These are phyloP conservation scores for Ginglymostoma cirratum DNA, from an alignment of 2,113 vertebrate genomes.

Conservation along the genomic window DNA sequence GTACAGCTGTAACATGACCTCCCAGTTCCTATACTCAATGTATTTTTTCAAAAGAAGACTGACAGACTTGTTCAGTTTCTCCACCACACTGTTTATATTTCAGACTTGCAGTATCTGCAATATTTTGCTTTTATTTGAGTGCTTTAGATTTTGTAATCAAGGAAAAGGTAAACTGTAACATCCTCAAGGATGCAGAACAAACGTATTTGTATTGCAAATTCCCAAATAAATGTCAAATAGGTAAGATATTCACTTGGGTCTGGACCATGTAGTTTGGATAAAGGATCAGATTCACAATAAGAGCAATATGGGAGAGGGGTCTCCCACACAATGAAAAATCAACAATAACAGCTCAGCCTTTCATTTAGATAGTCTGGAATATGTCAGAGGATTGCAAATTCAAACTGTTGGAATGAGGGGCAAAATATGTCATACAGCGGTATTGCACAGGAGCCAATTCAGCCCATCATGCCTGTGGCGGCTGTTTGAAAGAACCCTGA, in stretches of 20 bases:
- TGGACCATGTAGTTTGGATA: not conserved
- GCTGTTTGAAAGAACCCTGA: too few relatives aligned
- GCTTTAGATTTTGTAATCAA: not conserved
- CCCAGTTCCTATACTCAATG: too few relatives aligned
- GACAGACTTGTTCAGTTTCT: too few relatives aligned
- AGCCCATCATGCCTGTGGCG: too few relatives aligned
- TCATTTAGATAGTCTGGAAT: not conserved
- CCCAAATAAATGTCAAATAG: not conserved
- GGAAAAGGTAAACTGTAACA: not conserved
- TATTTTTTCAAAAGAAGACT: too few relatives aligned
- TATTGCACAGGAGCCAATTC: too few relatives aligned
- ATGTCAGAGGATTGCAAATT: not conserved
- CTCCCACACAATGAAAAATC: not conserved
- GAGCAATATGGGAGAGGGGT: not conserved
- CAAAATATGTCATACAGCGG: not conserved
- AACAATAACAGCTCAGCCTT: not conserved
- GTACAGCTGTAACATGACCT: too few relatives aligned
- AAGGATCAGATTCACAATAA: not conserved
- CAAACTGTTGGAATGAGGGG: not conserved
- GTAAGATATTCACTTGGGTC: not conserved
- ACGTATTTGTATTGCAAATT: not conserved
- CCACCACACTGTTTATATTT: too few relatives aligned
- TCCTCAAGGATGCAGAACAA: not conserved
- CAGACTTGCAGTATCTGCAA: not conserved
- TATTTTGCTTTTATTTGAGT: too few relatives aligned